phyloP scores from a whole-genome alignment of 1,140 invertebrate genomes.

The Cotesia vestalis region DNA sequence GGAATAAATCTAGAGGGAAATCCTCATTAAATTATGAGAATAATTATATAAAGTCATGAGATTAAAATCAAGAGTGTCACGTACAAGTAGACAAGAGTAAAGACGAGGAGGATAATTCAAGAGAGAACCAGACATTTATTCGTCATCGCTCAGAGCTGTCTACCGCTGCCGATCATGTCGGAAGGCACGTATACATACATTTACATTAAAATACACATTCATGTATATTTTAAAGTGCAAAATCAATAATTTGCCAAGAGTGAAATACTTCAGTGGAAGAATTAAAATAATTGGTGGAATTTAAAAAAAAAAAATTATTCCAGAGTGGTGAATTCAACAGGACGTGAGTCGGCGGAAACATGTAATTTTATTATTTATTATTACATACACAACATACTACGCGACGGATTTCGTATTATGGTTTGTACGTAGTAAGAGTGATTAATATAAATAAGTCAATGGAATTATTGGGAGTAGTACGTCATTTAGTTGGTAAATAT shows the following conservation, averaged over 20 bases:
- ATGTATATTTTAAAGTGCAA: neutral
- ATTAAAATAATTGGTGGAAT: neutral
- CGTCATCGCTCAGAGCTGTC: slow-evolving; percentile 14
- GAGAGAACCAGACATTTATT: slow-evolving; percentile 2
- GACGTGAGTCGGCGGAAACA: slow-evolving; percentile 3
- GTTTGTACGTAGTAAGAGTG: no score
- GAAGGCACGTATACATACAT: neutral
- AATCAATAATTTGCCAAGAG: neutral
- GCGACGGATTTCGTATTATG: no score
- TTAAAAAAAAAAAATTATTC: neutral
- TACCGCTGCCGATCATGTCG: neutral
- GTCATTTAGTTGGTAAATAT: no score
- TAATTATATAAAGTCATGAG: no score
- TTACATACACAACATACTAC: no score
- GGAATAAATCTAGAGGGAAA: no score
- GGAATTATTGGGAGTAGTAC: no score
- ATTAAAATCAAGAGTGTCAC: neutral
- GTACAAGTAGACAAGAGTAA: neutral
- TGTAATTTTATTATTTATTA: neutral
- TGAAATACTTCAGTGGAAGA: neutral
- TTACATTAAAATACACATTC: neutral
- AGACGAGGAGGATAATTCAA: no score
- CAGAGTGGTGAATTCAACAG: neutral
- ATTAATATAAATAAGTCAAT: no score
- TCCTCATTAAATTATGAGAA: no score